Evolutionary conservation across 1,140 invertebrate genomes (phyloP).

Genomic region (Pseudomyrmex gracilis): DNA sequence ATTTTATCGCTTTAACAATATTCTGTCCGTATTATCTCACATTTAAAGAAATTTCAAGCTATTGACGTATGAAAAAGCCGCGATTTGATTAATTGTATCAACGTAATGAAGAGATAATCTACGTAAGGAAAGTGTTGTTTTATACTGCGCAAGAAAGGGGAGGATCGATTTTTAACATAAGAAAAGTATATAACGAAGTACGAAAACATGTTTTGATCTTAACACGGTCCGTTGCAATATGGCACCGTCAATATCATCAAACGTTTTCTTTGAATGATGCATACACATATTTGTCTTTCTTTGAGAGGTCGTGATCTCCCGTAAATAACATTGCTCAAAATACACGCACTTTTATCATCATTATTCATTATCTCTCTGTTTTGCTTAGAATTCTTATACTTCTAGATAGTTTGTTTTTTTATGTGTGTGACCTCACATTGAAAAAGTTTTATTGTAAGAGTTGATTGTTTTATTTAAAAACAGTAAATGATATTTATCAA

Average conservation of each 20-base stretch:
- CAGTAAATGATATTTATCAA: too few species aligned
- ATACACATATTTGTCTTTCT: slow-evolving; percentile 18
- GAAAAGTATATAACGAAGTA: background rate
- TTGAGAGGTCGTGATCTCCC: slow-evolving; percentile 29
- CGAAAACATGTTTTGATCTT: slow-evolving; percentile 72
- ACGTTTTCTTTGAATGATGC: slow-evolving; percentile 27
- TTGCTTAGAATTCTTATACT: background rate
- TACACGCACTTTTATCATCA: background rate
- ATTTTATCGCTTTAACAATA: background rate
- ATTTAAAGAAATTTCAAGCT: background rate
- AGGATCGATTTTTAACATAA: background rate
- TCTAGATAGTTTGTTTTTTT: too few species aligned
- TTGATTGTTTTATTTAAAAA: too few species aligned
- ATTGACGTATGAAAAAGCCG: background rate
- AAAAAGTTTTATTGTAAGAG: too few species aligned
- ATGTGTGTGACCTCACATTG: too few species aligned
- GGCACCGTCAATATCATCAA: slow-evolving; percentile 57
- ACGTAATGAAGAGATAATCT: background rate
- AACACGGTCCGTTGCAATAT: slow-evolving; percentile 1
- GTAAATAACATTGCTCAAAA: slow-evolving; percentile 34
- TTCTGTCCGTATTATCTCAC: background rate
- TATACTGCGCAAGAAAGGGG: background rate
- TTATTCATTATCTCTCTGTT: slow-evolving; percentile 5
- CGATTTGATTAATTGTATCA: background rate
- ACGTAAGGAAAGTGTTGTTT: slow-evolving; percentile 18